Conservation (phyloP, 1,140 invertebrate species). For the Sycophila sp. region DNA sequence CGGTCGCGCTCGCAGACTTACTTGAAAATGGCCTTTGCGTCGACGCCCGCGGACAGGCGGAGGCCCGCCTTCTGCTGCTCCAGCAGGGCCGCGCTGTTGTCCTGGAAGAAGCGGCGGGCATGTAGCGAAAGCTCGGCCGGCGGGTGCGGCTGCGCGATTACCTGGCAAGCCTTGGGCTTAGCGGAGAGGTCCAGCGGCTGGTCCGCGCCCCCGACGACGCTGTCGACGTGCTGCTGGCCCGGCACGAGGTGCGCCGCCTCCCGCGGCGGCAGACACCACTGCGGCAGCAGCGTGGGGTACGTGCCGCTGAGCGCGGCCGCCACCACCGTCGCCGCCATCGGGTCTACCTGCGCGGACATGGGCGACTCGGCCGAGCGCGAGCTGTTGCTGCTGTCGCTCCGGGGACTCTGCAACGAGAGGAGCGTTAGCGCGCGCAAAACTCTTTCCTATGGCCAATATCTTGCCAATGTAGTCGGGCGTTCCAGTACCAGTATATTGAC, state of each 20-base stretch:
- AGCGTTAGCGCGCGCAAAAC: constrained; percentile 4
- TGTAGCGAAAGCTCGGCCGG: too few species aligned
- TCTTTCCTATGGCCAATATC: too few species aligned
- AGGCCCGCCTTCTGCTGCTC: constrained; percentile 67
- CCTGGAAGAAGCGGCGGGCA: constrained; percentile 54
- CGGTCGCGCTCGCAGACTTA: constrained; percentile 61
- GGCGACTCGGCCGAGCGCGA: constrained; percentile 66
- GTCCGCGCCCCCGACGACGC: constrained; percentile 62
- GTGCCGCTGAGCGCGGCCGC: constrained; percentile 72
- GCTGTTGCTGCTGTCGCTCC: constrained; percentile 66
- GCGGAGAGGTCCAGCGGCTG: constrained; percentile 84
- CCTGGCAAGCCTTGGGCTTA: constrained; percentile 70
- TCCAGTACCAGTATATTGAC: too few species aligned
- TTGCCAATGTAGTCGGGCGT: too few species aligned
- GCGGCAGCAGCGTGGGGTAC: constrained; percentile 67
- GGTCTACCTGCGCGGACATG: constrained; percentile 66
- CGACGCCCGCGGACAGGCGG: constrained; percentile 67
- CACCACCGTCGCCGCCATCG: constrained; percentile 72
- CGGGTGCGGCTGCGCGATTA: constrained; percentile 39
- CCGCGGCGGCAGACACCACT: constrained; percentile 68
- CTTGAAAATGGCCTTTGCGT: constrained; percentile 77
- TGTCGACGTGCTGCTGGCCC: constrained; percentile 56
- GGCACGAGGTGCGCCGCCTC: constrained; percentile 65
- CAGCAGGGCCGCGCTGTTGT: constrained; percentile 65
- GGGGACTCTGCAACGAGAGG: constrained; percentile 66